Evolutionary conservation across 2,888 invertebrate species (phyloP).

Genomic region (Hyppa rectilinea): DNA sequence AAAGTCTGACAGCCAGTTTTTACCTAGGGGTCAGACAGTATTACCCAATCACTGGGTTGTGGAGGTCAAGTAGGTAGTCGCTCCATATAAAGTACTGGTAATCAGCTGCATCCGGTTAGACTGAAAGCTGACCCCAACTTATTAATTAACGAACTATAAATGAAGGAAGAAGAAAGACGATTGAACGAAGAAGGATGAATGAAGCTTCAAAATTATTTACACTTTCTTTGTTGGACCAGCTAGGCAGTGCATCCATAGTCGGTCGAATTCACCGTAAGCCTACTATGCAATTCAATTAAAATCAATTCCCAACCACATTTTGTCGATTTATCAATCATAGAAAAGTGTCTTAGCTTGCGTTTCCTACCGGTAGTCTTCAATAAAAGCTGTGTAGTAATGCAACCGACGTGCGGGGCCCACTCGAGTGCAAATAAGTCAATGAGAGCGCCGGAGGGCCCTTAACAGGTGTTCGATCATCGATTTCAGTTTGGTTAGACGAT

Average conservation of each 20-base stretch:
- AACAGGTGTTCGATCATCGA: slow-evolving; percentile 84
- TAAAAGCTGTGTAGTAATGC: slow-evolving; percentile 65
- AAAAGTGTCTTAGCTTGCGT: slow-evolving; percentile 41
- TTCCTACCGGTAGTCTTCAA: slow-evolving; percentile 55
- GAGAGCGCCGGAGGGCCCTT: slow-evolving; percentile 74
- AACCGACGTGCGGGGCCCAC: slow-evolving; percentile 61
- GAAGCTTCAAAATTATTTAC: not conserved
- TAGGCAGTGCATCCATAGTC: not conserved
- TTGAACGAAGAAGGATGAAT: not conserved
- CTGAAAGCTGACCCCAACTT: too few relatives aligned
- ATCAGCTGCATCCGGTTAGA: too few relatives aligned
- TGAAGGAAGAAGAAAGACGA: too few relatives aligned
- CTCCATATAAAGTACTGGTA: too few relatives aligned
- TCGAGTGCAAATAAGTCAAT: slow-evolving; percentile 75
- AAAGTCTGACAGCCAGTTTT: too few relatives aligned
- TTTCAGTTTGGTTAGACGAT: slow-evolving; percentile 72
- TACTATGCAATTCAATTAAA: slow-evolving; percentile 38
- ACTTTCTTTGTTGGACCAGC: too few relatives aligned
- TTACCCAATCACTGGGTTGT: too few relatives aligned
- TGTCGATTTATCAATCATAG: slow-evolving; percentile 56
- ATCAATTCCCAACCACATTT: slow-evolving; percentile 26
- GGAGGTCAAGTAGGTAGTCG: too few relatives aligned
- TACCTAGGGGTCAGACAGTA: too few relatives aligned
- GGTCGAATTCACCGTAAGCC: not conserved
- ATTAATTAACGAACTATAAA: not conserved